A percentile compares a stretch with the other conserved stretches of the same genome.
Evolutionary conservation across 2,888 invertebrate species (phyloP).

Genomic region (Drosophila lacicola): DNA sequence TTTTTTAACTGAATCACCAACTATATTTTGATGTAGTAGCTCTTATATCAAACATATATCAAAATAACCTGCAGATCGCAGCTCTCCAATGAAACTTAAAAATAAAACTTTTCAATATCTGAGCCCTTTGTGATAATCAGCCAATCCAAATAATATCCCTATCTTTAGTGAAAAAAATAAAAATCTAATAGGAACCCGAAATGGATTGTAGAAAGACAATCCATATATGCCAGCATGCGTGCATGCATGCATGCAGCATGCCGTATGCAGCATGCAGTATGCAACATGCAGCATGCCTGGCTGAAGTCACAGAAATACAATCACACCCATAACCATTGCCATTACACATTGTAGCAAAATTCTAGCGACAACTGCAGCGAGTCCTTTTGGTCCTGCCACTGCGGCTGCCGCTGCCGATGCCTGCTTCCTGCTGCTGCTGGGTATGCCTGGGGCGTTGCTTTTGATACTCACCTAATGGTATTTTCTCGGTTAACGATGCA

Average conservation of each 20-base stretch:
- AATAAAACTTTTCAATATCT: too few relatives aligned
- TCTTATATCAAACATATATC: too few relatives aligned
- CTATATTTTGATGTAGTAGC: too few relatives aligned
- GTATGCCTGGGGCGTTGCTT: slow-evolving; percentile 41
- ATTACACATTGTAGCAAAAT: slow-evolving; percentile 63
- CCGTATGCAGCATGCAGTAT: not conserved
- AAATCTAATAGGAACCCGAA: slow-evolving; percentile 21
- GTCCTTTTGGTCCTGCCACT: slow-evolving; percentile 22
- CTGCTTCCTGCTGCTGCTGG: slow-evolving; percentile 15
- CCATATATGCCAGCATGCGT: slow-evolving; percentile 1
- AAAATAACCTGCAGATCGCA: too few relatives aligned
- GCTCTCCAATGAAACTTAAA: too few relatives aligned
- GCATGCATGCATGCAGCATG: slow-evolving; percentile 3
- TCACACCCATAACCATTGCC: slow-evolving; percentile 46
- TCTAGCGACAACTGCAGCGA: slow-evolving; percentile 62
- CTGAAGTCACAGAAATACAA: slow-evolving; percentile 34
- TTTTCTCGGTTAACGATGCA: slow-evolving; percentile 85
- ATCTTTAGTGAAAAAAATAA: not conserved
- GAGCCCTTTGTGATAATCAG: too few relatives aligned
- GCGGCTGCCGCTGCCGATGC: slow-evolving; percentile 5
- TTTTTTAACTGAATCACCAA: too few relatives aligned
- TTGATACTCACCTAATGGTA: slow-evolving; percentile 84
- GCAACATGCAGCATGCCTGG: slow-evolving; percentile 15
- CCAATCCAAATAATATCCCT: not conserved
- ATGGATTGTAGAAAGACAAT: slow-evolving; percentile 37